phyloP scores from a whole-genome alignment of 2,113 vertebrate species.

The Tamias sibiricus region DNA sequence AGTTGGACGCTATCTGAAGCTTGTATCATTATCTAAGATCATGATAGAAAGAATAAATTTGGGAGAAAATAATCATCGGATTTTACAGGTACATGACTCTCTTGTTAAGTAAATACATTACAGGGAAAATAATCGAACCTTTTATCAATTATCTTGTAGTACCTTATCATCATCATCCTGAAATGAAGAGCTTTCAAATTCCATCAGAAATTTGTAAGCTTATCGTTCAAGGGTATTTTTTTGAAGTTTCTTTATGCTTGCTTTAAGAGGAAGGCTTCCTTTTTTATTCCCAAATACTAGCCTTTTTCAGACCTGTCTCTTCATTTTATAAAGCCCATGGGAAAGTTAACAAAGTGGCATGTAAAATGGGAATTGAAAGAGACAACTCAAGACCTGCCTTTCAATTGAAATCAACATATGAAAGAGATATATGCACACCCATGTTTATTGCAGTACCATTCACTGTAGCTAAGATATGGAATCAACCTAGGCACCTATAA shows the following conservation, averaged over 20 bases:
- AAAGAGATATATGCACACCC: background rate
- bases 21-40: background rate
- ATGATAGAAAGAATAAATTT: background rate
- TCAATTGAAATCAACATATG: background rate
- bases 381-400: background rate
- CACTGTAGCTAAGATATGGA: background rate
- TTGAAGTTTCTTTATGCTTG: constrained; percentile 10
- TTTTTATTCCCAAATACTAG: background rate
- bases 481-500: background rate
- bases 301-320: background rate
- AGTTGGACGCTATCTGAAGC: background rate
- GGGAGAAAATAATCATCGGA: background rate
- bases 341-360: constrained; percentile 2
- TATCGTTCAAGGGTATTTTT: background rate
- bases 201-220: background rate
- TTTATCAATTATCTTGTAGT: background rate
- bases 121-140: background rate
- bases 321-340: background rate
- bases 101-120: constrained; percentile 8
- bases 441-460: background rate
- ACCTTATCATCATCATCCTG: background rate
- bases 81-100: background rate
- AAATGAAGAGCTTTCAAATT: constrained; percentile 41
- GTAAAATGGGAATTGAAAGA: background rate
- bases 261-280: background rate